Conservation (phyloP, 37 sponge, comb jelly and placozoan species). For the Theonella swinhoei region DNA sequence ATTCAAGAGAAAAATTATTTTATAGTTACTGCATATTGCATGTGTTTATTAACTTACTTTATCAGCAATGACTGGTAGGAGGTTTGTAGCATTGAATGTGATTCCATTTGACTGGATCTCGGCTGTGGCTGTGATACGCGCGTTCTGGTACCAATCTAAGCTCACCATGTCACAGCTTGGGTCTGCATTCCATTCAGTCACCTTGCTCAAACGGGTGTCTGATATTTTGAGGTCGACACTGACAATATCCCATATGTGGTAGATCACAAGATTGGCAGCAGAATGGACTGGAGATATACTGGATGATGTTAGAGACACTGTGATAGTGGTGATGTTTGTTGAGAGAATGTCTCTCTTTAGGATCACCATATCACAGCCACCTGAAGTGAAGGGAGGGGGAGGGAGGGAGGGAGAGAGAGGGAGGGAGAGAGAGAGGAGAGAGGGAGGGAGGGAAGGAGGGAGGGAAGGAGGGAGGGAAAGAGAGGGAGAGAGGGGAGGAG, state of each 20-base stretch:
- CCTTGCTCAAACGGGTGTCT: slow-evolving; percentile 7
- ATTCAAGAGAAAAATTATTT: not conserved
- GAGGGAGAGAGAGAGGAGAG: not conserved
- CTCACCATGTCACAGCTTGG: not conserved
- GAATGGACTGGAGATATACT: not conserved
- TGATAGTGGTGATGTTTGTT: not conserved
- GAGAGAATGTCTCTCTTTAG: not conserved
- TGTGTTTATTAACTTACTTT: slow-evolving; percentile 24
- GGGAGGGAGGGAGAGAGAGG: not conserved
- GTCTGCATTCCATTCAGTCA: slow-evolving; percentile 18
- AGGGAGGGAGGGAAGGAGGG: slow-evolving; percentile 3
- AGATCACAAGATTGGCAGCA: not conserved
- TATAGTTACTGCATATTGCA: no score
- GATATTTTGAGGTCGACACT: slow-evolving; percentile 1
- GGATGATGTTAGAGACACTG: not conserved
- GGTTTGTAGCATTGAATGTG: slow-evolving; percentile 25
- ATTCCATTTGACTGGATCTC: slow-evolving; percentile 2
- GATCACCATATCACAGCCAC: not conserved
- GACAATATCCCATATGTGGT: slow-evolving; percentile 38
- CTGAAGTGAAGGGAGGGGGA: not conserved
- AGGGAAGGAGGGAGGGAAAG: not conserved
- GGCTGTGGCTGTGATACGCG: slow-evolving; percentile 15
- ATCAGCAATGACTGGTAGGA: slow-evolving; percentile 5
- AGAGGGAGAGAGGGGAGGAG: not conserved
- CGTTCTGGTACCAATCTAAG: slow-evolving; percentile 22